phyloP scores from a whole-genome alignment of 1,140 invertebrate genomes.

The Lordiphosa stackelbergi region DNA sequence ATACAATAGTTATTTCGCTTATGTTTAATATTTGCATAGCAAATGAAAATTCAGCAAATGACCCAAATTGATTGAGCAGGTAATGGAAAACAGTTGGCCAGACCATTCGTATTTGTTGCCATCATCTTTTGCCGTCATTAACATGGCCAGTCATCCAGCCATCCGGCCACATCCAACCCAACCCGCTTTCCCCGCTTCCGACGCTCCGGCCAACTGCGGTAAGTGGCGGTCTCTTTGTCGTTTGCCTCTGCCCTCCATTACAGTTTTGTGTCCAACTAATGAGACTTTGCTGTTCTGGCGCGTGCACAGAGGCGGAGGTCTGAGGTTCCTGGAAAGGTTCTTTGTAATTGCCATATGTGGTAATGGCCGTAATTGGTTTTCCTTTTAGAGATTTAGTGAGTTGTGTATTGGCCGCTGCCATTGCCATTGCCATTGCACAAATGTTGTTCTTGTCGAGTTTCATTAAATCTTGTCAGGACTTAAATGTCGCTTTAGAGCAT shows the following conservation, averaged over 20 bases:
- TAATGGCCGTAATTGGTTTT: conserved; percentile 73
- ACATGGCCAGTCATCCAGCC: conserved; percentile 53
- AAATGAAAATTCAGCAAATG: conserved; percentile 22
- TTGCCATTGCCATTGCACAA: conserved; percentile 28
- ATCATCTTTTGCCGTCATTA: conserved; percentile 69
- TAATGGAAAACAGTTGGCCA: conserved; percentile 33
- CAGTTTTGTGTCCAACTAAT: conserved; percentile 63
- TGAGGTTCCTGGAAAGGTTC: conserved; percentile 36
- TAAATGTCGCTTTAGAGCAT: conserved; percentile 59
- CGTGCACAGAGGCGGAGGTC: conserved; percentile 35
- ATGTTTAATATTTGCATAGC: conserved; percentile 41
- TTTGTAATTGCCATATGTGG: conserved; percentile 73
- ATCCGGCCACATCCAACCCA: conserved; percentile 36
- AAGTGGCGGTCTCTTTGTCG: conserved; percentile 29
- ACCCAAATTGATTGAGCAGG: conserved; percentile 52
- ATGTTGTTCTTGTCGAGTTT: conserved; percentile 24
- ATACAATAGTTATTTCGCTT: too few species aligned
- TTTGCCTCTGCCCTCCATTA: background rate
- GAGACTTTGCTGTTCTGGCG: conserved; percentile 68
- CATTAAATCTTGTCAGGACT: conserved; percentile 57
- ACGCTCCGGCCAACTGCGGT: too few species aligned
- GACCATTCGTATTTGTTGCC: conserved; percentile 57
- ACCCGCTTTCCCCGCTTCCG: background rate
- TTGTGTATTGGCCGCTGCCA: conserved; percentile 58
- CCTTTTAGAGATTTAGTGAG: conserved; percentile 73